phyloP scores from a whole-genome alignment of 2,113 vertebrate species.

The Pluvianellus socialis region DNA sequence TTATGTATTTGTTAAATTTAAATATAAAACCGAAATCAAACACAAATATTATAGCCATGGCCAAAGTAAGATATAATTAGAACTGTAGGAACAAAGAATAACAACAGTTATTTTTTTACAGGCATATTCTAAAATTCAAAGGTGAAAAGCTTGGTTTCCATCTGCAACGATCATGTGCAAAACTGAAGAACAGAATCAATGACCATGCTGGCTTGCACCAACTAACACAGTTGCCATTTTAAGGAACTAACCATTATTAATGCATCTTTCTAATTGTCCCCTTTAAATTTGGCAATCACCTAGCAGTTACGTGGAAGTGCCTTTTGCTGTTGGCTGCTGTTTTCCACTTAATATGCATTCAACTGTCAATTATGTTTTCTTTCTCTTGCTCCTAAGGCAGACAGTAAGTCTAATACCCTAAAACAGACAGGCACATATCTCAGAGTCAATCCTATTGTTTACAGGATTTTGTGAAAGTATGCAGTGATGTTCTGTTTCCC shows the following conservation, averaged over 20 bases:
- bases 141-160: neutral
- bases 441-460: neutral
- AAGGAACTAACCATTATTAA: neutral
- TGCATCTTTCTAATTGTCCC: neutral
- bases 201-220: neutral
- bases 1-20: neutral
- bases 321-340: neutral
- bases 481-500: neutral
- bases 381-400: neutral
- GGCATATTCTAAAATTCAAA: neutral
- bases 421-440: neutral
- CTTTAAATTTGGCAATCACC: neutral
- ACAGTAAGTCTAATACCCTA: neutral
- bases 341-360: neutral
- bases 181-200: neutral
- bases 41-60: neutral
- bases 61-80: neutral
- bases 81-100: neutral
- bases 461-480: neutral
- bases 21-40: neutral
- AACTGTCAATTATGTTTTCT: neutral
- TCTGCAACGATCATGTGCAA: neutral
- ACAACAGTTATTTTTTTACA: neutral
- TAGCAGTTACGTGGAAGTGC: neutral
- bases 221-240: neutral